Base-by-base conservation (phyloP, 2,797 vertebrate genomes). In the Esox masquinongy region DNA sequence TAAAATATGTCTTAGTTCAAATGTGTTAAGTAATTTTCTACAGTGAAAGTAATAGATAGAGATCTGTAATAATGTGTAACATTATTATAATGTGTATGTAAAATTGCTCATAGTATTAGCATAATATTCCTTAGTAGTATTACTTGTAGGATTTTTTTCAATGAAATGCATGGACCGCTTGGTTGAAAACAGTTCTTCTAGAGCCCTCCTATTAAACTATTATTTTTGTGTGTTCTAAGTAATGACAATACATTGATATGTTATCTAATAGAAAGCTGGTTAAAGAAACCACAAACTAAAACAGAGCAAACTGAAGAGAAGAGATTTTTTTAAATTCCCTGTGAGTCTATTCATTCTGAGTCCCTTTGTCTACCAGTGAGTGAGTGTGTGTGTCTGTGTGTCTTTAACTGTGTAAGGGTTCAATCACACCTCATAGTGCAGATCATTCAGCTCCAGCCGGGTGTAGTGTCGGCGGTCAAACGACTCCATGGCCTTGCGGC, bases 361-460 rank as follows among this genome's bases (percentile, higher is more conserved):
- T 78, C 51, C 68, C 19, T 47, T 34, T n/a, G 47, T 67, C 39
- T 51, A 68, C 31, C 34, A 69, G 49, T 36, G 29, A 22, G 9
- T 77, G 59, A 66, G 50, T 34, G 67, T 16, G 26, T 63, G 68
- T 47, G n/a, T 51, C 26, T 56, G 34, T 29, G 68, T 66, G 29
- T 76, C 36, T 19, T 15, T 56, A 7, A 19, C n/a, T 56, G 1
- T 63, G 22, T 17, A 4, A 36, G 7, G 24, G 15, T 68, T 1
- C 19, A 59, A 63, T 92, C 79, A 99, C 64, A 97, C 93, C 75
- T 97, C 96, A 17, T 96, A 93, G 82, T 98, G 97, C 78, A 98
- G 95, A 70, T 97, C 97, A 64, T 97, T 97, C 77, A 99, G 97
- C 88, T 99, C 97, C 79, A 99, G 92, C 78, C 95, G 93, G 0